phyloP scores from a whole-genome alignment of 2,113 vertebrate species.

The Chaetops frenatus region DNA sequence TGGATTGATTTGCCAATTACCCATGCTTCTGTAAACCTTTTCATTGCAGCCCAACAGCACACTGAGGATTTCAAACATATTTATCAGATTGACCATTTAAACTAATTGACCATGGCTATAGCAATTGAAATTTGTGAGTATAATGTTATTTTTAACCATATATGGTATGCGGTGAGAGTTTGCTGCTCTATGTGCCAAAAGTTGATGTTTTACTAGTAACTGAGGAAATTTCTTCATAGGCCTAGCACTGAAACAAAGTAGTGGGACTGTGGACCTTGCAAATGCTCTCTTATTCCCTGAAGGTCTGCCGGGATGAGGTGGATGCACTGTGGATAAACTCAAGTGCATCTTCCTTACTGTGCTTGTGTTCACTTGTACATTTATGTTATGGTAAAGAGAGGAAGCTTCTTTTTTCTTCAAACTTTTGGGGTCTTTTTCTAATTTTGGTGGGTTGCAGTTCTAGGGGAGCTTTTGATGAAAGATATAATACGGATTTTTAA shows the following conservation, averaged over 20 bases:
- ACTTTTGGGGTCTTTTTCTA: rapidly evolving
- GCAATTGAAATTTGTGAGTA: neutral
- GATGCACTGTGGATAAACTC: neutral
- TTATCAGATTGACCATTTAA: neutral
- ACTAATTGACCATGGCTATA: neutral
- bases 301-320: neutral
- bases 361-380: neutral
- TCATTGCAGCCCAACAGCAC: neutral
- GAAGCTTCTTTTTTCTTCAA: neutral
- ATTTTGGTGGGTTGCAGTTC: neutral
- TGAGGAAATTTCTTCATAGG: neutral
- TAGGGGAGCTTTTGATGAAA: neutral
- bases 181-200: neutral
- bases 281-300: neutral
- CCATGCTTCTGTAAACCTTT: neutral
- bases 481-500: neutral
- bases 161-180: neutral
- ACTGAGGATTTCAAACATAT: neutral
- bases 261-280: neutral
- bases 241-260: neutral
- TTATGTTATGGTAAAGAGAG: neutral
- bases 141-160: neutral
- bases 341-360: neutral
- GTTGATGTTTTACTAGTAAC: neutral
- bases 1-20: neutral